Evolutionary conservation across 1,140 invertebrate genomes (phyloP).

Genomic region (Uloborus diversus): DNA sequence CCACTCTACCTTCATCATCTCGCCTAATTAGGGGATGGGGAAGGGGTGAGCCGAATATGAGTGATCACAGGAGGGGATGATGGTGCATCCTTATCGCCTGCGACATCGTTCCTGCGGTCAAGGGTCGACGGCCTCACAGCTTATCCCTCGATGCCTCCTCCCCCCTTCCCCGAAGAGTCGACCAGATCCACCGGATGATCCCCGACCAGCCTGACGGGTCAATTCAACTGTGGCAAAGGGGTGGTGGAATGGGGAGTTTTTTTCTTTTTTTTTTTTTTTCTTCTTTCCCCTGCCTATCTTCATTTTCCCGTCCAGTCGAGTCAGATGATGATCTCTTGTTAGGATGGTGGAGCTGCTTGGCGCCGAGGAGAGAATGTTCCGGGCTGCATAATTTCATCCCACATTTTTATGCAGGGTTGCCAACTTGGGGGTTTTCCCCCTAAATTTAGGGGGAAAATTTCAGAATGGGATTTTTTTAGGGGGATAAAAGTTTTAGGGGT

Average conservation of each 20-base stretch:
- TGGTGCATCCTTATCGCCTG: slow-evolving; percentile 33
- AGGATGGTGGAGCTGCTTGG: no score
- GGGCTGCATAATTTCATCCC: no score
- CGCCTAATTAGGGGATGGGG: background rate
- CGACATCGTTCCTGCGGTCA: slow-evolving; percentile 26
- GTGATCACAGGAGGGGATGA: slow-evolving; percentile 39
- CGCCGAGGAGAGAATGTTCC: no score
- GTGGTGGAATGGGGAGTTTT: background rate
- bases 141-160: background rate
- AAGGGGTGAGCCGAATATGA: slow-evolving; percentile 12
- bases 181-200: background rate
- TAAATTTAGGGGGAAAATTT: no score
- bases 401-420: no score
- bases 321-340: no score
- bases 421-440: no score
- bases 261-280: no score
- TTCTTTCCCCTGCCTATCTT: background rate
- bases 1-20: background rate
- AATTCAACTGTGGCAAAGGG: slow-evolving; percentile 6
- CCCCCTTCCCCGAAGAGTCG: background rate
- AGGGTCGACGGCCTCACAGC: slow-evolving; percentile 35
- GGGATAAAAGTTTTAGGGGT: no score
- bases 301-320: no score
- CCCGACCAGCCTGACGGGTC: slow-evolving; percentile 12
- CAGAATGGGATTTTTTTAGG: no score